A percentile compares a stretch with the other conserved stretches of the same genome.
Conservation (phyloP, 1,140 invertebrate genomes). For the Orius insidiosus region DNA sequence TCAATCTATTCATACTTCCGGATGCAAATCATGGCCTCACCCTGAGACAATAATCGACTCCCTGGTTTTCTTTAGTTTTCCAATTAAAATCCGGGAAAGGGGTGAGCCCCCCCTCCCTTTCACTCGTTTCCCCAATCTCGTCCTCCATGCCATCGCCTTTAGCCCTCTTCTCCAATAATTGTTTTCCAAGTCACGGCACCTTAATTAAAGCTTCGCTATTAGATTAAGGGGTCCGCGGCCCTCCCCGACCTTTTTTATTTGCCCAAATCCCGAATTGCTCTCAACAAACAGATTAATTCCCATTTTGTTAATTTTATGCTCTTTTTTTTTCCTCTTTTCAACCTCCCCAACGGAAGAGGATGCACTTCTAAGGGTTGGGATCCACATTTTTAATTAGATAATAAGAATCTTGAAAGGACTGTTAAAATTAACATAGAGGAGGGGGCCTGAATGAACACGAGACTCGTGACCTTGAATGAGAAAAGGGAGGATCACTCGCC, state of each 20-base stretch:
- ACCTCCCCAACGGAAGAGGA: no score
- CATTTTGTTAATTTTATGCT: slow-evolving; percentile 10
- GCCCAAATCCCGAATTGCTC: slow-evolving; percentile 9
- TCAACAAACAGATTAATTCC: slow-evolving; percentile 12
- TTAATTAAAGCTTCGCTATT: slow-evolving; percentile 11
- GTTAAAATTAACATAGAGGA: no score
- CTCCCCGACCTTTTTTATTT: slow-evolving; percentile 3
- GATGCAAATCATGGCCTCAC: slow-evolving; percentile 1
- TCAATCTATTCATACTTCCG: no score
- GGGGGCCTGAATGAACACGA: no score
- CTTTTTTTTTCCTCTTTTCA: no score
- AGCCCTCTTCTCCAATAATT: slow-evolving; percentile 6
- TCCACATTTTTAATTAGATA: no score
- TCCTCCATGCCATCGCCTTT: no score
- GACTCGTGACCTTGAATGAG: no score
- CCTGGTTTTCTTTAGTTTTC: slow-evolving; percentile 9
- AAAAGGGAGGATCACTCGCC: no score
- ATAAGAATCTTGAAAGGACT: no score
- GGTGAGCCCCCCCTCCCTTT: neutral
- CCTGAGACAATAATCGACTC: slow-evolving; percentile 6
- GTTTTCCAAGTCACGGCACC: slow-evolving; percentile 12
- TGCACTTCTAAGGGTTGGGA: no score
- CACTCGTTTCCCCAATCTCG: neutral
- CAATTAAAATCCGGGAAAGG: slow-evolving; percentile 8
- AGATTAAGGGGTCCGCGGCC: slow-evolving; percentile 3